Evolutionary conservation across 53 echinoderm and acorn worm species (phyloP), one percentile per base, ranked within the genome.

Genomic region (Antedon mediterranea): DNA sequence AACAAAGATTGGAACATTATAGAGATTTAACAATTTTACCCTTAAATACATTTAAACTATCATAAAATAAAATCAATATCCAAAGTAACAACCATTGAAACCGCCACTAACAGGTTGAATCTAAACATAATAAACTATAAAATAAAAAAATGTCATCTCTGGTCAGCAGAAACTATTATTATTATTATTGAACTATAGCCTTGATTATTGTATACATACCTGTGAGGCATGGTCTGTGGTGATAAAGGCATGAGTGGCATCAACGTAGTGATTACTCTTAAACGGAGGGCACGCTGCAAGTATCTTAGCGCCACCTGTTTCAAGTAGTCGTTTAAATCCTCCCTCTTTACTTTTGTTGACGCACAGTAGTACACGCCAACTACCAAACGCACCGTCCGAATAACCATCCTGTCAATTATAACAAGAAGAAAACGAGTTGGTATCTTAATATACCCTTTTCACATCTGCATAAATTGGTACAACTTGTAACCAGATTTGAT

Each of bases 171-270:
- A 11, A 4, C 11, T 37, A 11, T 6, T 37, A 4, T 37, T 37
- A 6, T 37, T 37, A 4, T 37, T n/a, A n/a, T 6, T 11, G 37
- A 4, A 11, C 37, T 11, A 37, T 37, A 37, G 11, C 37, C 4
- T 37, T 4, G 37, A 11, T 37, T 37, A 4, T 15, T 57, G 23
- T 57, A 57, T 57, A 57, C 57, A 8, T 2, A 57, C 57, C 57
- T 57, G 57, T 15, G 57, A 93, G 31, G 85, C 86, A 42, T 89
- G 90, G 41, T 86, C 77, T 23, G 84, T 79, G 34, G 89, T 90
- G 80, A 98, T 79, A 87, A 98, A 93, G 32, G 90, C 88, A 81
- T 98, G 92, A 43, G 88, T 88, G 30, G 93, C 93, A 29, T 90
- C 88, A 1, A 80, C 74, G 23, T 11, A 57, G 23, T 57, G 57